phyloP scores from a whole-genome alignment of 2,888 invertebrate species.

The Drosophila sordidapex region DNA sequence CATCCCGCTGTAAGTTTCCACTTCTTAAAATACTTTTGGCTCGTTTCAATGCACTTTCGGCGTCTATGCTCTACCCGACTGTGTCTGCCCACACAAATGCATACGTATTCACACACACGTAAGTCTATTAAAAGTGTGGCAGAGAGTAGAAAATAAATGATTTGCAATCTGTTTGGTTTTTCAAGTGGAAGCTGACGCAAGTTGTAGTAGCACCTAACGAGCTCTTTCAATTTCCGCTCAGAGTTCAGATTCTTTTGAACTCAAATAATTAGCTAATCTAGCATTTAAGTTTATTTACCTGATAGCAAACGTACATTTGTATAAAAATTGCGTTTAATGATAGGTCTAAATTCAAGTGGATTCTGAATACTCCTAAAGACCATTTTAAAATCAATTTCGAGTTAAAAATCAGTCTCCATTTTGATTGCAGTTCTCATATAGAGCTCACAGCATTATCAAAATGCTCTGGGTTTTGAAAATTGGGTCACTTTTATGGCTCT shows the following conservation, averaged over 20 bases:
- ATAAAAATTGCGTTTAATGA: not conserved
- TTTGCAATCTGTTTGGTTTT: not conserved
- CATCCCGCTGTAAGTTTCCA: conserved; percentile 19
- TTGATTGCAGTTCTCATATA: not conserved
- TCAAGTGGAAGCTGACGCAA: not conserved
- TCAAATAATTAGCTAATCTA: not conserved
- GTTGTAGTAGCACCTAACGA: conserved; percentile 1
- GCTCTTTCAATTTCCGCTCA: conserved; percentile 4
- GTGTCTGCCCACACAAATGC: not conserved
- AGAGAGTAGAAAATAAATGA: not conserved
- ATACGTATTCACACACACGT: not conserved
- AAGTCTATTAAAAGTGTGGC: conserved; percentile 3
- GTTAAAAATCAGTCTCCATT: not conserved
- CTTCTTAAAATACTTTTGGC: conserved; percentile 24
- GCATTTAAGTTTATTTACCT: not conserved
- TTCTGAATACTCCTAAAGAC: not conserved
- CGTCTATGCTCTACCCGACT: not conserved
- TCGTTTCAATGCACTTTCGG: conserved; percentile 19
- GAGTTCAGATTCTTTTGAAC: not conserved
- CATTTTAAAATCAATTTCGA: not conserved
- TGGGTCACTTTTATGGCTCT: not conserved
- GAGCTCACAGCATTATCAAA: not conserved
- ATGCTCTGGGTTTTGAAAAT: fast-evolving
- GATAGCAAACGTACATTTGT: not conserved
- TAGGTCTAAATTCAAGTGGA: not conserved